phyloP scores from a whole-genome alignment of 2,888 invertebrate genomes.

The Piscicola geometra region DNA sequence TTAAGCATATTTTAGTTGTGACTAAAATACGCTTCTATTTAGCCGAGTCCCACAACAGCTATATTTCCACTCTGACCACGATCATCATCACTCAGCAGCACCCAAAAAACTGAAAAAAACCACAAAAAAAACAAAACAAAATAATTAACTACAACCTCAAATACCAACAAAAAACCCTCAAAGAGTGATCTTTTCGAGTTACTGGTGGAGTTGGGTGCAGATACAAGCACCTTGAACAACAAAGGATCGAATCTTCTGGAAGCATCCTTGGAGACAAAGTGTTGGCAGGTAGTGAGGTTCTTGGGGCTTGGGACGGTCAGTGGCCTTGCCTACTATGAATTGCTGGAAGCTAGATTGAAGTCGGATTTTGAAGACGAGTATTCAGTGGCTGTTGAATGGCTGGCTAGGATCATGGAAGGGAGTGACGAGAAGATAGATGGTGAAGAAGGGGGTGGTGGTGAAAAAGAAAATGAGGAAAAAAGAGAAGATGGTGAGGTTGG shows the following conservation, averaged over 20 bases:
- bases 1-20: too few relatives aligned
- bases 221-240: background rate
- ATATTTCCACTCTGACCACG: too few relatives aligned
- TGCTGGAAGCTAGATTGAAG: background rate
- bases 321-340: background rate
- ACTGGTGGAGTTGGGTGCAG: constrained; percentile 5
- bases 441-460: background rate
- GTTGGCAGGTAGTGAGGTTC: background rate
- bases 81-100: too few relatives aligned
- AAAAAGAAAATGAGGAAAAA: background rate
- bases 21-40: too few relatives aligned
- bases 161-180: too few relatives aligned
- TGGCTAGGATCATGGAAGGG: background rate
- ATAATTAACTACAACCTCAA: too few relatives aligned
- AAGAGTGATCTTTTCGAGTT: background rate
- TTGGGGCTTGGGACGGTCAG: background rate
- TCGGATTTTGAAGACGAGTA: background rate
- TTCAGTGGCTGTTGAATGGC: background rate
- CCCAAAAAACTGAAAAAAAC: too few relatives aligned
- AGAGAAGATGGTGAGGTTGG: background rate
- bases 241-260: background rate
- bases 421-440: background rate
- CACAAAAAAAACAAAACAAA: too few relatives aligned
- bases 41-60: too few relatives aligned
- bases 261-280: background rate